Evolutionary conservation across 1,140 invertebrate genomes (phyloP).

Genomic region (Phthorimaea operculella): DNA sequence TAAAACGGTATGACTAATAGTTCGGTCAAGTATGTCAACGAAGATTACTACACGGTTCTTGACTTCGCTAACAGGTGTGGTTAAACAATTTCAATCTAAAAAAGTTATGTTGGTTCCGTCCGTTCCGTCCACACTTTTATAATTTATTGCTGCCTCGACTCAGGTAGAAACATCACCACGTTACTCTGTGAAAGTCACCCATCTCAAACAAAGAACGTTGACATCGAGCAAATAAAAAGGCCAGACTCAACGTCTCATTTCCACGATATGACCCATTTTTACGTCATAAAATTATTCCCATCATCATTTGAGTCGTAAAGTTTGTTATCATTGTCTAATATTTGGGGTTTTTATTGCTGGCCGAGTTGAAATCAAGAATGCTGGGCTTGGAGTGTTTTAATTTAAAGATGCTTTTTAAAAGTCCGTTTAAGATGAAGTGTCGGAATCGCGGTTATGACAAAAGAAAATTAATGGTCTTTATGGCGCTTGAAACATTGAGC

Average conservation of each 20-base stretch:
- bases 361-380: conserved; percentile 18
- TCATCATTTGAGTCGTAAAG: conserved; percentile 29
- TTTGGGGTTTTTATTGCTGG: conserved; percentile 44
- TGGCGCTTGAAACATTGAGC: conserved; percentile 5
- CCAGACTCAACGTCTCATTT: conserved; percentile 23
- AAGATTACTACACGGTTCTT: not conserved
- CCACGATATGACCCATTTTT: conserved; percentile 48
- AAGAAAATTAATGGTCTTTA: conserved; percentile 7
- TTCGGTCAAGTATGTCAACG: not conserved
- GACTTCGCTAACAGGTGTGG: conserved; percentile 26
- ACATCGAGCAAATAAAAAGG: conserved; percentile 49
- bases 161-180: conserved; percentile 24
- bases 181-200: conserved; percentile 21
- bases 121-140: conserved; percentile 29
- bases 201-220: conserved; percentile 43
- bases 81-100: conserved; percentile 21
- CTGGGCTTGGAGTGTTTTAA: conserved; percentile 9
- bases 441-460: conserved; percentile 11
- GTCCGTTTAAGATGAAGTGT: conserved; percentile 4
- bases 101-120: conserved; percentile 8
- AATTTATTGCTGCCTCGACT: conserved; percentile 43
- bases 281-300: conserved; percentile 47
- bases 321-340: conserved; percentile 49
- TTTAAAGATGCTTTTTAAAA: conserved; percentile 8
- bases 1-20: not conserved